phyloP scores from a whole-genome alignment of 2,888 invertebrate genomes.

The Acanthococcus lagerstroemiae region DNA sequence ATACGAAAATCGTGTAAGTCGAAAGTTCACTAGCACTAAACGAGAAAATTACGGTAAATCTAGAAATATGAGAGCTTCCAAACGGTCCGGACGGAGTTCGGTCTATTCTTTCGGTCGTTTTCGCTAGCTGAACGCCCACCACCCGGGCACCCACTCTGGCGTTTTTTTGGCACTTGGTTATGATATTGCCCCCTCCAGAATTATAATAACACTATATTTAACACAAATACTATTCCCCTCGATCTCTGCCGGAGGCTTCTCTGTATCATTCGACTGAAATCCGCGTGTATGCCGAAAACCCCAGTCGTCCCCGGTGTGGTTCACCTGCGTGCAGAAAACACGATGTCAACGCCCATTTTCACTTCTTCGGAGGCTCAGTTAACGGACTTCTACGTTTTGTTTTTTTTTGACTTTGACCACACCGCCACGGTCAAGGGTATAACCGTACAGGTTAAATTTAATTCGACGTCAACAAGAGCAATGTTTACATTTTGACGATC shows the following conservation, averaged over 20 bases:
- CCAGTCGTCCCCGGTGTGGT: too few species aligned
- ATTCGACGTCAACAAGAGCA: background rate
- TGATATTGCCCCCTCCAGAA: background rate
- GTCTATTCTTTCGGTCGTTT: slow-evolving; percentile 13
- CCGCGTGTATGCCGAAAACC: too few species aligned
- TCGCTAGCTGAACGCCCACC: slow-evolving; percentile 19
- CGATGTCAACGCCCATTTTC: background rate
- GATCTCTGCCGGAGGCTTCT: too few species aligned
- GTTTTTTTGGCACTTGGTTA: slow-evolving; percentile 14
- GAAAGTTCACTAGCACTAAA: slow-evolving; percentile 24
- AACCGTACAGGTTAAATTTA: slow-evolving; percentile 8
- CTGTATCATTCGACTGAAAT: too few species aligned
- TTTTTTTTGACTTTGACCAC: slow-evolving; percentile 8
- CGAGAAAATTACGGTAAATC: slow-evolving; percentile 16
- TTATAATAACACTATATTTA: background rate
- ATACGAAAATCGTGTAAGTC: background rate
- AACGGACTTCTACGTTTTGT: background rate
- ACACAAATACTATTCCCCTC: background rate
- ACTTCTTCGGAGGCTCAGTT: background rate
- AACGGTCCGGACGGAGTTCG: background rate
- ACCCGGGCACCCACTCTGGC: slow-evolving; percentile 19
- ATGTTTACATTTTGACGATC: background rate
- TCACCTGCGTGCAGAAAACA: too few species aligned
- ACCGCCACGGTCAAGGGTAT: slow-evolving; percentile 18
- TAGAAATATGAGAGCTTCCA: slow-evolving; percentile 20